A percentile compares a stretch with the other conserved stretches of the same genome.
These are phyloP conservation scores for Orthonyx spaldingii DNA, from an alignment of 2,113 vertebrate genomes.

Conservation along the genomic window DNA sequence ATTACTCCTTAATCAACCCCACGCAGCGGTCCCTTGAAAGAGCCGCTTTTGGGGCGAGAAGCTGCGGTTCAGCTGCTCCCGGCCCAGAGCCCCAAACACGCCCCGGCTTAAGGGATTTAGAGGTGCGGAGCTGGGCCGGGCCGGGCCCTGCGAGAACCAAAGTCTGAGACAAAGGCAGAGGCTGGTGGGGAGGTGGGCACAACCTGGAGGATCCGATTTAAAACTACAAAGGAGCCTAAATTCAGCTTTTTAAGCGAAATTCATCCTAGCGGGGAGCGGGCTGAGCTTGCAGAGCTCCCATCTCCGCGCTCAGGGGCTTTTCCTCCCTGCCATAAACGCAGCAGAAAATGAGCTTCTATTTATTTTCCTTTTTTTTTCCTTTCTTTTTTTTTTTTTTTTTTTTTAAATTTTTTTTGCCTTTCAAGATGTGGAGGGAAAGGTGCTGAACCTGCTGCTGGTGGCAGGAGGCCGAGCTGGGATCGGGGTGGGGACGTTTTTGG, in stretches of 20 bases:
- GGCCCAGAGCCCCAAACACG: not conserved
- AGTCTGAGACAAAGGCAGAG: not conserved
- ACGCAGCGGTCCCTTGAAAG: not conserved
- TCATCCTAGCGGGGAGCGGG: not conserved
- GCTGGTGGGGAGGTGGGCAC: not conserved
- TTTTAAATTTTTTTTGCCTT: not conserved
- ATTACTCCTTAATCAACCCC: slow-evolving; percentile 13
- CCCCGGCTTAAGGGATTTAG: not conserved
- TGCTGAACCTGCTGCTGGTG: not conserved
- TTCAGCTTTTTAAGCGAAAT: not conserved
- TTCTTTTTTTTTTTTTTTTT: not conserved
- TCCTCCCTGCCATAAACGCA: not conserved
- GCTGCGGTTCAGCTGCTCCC: not conserved
- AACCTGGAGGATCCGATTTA: not conserved
- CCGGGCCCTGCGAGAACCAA: not conserved
- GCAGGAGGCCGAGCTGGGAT: not conserved
- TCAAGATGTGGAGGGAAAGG: fast-evolving
- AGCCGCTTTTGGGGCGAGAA: not conserved
- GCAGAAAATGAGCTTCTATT: not conserved
- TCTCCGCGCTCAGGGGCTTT: not conserved
- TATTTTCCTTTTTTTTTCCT: no score
- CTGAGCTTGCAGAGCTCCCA: not conserved
- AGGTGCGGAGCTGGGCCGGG: not conserved
- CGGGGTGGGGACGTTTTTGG: not conserved
- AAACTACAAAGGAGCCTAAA: not conserved